phyloP scores from a whole-genome alignment of 2,113 vertebrate species.

The Typhlomys cinereus region DNA sequence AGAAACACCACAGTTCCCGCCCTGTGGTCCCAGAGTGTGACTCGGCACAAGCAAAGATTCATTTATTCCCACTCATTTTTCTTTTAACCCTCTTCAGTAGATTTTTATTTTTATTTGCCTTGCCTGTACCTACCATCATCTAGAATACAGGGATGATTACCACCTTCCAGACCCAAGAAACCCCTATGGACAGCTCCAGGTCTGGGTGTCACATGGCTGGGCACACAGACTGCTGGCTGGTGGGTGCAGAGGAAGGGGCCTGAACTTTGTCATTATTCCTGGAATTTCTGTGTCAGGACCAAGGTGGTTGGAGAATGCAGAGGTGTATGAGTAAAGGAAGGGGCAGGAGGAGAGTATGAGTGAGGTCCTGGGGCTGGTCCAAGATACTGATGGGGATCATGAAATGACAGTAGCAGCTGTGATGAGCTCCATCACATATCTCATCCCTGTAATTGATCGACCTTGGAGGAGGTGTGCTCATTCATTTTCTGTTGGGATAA shows the following conservation, averaged over 20 bases:
- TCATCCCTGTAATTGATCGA: neutral
- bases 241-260: neutral
- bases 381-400: too few relatives aligned
- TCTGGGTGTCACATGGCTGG: neutral
- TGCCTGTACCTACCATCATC: slow-evolving; percentile 30
- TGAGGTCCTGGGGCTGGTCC: neutral
- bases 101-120: slow-evolving; percentile 23
- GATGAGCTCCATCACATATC: neutral
- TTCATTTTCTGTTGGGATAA: neutral
- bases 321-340: neutral
- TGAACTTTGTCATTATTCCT: neutral
- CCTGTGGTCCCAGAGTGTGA: neutral
- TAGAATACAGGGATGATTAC: slow-evolving; percentile 10
- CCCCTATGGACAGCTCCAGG: neutral
- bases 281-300: neutral
- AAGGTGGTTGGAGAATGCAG: neutral
- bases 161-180: neutral
- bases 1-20: neutral
- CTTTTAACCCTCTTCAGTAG: slow-evolving; percentile 17
- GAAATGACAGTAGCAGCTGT: neutral
- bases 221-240: neutral
- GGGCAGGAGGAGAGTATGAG: neutral
- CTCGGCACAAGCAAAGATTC: neutral
- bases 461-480: neutral
- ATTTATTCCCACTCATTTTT: neutral